These are phyloP conservation scores for Phrynocephalus vlangalii DNA, from an alignment of 2,797 vertebrate species.

Conservation along the genomic window DNA sequence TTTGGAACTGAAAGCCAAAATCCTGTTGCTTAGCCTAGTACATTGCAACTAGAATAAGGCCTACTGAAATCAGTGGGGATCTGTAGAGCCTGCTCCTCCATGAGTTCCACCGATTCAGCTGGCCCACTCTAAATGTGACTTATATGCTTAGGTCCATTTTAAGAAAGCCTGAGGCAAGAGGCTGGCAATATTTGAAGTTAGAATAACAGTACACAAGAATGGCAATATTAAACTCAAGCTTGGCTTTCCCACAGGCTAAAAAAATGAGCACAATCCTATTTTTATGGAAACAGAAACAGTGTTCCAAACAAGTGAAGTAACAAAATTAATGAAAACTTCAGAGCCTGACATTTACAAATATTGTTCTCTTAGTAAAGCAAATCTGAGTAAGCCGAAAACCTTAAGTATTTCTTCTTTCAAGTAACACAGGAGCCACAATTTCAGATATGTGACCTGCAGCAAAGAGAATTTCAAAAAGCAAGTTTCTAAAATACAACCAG, in stretches of 20 bases:
- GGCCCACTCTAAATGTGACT: background rate
- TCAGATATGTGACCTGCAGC: background rate
- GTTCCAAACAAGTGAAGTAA: background rate
- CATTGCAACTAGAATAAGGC: too few relatives aligned
- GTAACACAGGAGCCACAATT: background rate
- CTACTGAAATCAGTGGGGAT: background rate
- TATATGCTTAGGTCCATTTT: background rate
- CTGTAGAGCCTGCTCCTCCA: too few relatives aligned
- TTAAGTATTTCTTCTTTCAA: background rate
- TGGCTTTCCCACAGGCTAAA: background rate
- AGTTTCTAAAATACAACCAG: conserved; percentile 8
- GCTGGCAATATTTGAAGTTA: background rate
- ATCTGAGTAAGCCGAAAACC: background rate
- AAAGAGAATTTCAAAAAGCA: background rate
- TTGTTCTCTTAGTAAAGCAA: background rate
- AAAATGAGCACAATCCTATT: background rate
- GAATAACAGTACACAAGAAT: background rate
- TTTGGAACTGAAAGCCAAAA: too few relatives aligned
- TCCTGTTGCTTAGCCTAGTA: too few relatives aligned
- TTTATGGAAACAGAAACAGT: background rate
- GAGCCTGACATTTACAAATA: background rate
- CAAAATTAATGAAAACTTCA: background rate
- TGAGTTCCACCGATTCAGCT: background rate
- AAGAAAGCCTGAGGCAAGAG: conserved; percentile 7
- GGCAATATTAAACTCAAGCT: background rate